phyloP scores from a whole-genome alignment of 2,113 vertebrate genomes.

The Dascyllus trimaculatus region DNA sequence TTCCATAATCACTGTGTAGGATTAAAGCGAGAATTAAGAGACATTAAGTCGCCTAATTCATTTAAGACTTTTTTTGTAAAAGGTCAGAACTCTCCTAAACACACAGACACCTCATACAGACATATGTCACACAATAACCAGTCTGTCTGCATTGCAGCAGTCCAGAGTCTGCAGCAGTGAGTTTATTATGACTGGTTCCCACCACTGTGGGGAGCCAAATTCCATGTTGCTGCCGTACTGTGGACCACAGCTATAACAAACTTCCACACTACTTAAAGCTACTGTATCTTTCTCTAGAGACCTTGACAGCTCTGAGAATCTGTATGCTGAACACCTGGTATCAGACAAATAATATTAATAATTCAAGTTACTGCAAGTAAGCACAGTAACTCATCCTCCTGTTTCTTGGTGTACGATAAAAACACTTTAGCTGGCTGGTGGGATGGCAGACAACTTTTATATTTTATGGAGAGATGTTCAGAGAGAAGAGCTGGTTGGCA shows the following conservation, averaged over 20 bases:
- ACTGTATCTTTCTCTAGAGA: neutral
- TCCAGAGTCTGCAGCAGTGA: constrained; percentile 14
- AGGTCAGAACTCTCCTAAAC: no score
- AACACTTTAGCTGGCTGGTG: no score
- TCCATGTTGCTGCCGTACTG: neutral
- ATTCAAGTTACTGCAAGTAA: no score
- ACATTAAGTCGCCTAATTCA: neutral
- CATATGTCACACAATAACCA: neutral
- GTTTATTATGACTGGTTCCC: neutral
- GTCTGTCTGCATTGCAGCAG: constrained; percentile 72
- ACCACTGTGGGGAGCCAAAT: constrained; percentile 44
- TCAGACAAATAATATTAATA: no score
- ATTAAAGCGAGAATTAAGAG: neutral
- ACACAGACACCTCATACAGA: neutral
- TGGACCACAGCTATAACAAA: neutral
- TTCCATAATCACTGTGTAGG: neutral
- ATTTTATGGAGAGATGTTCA: no score
- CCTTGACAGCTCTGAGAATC: neutral
- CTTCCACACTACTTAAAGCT: neutral
- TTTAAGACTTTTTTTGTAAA: neutral
- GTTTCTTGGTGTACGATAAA: no score
- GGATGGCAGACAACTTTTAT: neutral
- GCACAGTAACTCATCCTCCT: no score
- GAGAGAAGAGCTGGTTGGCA: no score
- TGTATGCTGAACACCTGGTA: no score